Evolutionary conservation across 2,888 invertebrate species (phyloP), one percentile per base, ranked within the genome.

Genomic region (Tanypteryx hageni): DNA sequence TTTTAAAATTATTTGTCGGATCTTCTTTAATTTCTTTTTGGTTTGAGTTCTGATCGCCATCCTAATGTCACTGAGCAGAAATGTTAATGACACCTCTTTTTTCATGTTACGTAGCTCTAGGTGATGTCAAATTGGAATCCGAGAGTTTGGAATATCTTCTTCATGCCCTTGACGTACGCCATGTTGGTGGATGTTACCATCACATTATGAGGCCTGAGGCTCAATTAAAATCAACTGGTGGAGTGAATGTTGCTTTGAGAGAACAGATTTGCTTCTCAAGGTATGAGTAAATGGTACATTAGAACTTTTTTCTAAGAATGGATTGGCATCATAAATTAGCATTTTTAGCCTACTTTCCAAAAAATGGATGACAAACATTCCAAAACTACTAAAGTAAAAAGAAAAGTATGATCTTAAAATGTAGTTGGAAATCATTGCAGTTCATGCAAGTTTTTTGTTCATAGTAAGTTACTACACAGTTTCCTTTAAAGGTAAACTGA

Each of bases 151-250:
- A 95, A 92, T 93, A 94, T 68, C 94, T 96, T 82, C 94, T 96
- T 58, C 96, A 96, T 93, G 97, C 97, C 7, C 95, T 98, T 94
- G 98, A 98, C 94, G 96, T 96, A 0, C 96, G 97, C 27, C 97
- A 97, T 94, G 95, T 97, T 7, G 96, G 97, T 92, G 97, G 97
- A 0, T 97, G 97, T 97, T 97, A 97, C 94, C 97, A 97, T 93
- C 97, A 98, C 4, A 97, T 97, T 0, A 97, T 98, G 97, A 95
- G 97, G 92, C 95, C 98, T 58, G 97, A 98, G 94, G 97, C 97
- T 94, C 97, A 98, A 94, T 94, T 98, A 18, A 96, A 97, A 94
- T 96, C 96, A 86, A 95, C 97, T 82, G 96, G 97, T 94, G 98
- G 98, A 16, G 96, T 96, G 81, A 97, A 97, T 95, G 96, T 96